Percentiles rank a stretch among this genome's conserved stretches.
Conservation (phyloP, 2,797 vertebrate genomes). For the Podarcis siculus region DNA sequence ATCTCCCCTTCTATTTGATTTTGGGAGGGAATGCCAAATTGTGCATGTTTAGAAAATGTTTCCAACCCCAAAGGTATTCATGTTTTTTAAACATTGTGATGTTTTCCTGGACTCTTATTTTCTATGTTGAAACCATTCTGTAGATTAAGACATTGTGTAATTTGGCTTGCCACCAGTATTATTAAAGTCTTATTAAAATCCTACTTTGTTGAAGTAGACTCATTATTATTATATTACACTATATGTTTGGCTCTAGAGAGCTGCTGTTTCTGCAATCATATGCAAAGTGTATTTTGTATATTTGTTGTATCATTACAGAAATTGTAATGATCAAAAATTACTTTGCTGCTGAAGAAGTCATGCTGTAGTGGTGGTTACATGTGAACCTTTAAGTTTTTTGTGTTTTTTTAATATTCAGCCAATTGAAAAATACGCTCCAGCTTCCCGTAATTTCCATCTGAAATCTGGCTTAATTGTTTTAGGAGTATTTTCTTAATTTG, state of each 20-base stretch:
- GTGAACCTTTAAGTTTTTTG: neutral
- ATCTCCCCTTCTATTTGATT: conserved; percentile 66
- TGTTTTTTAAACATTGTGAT: conserved; percentile 51
- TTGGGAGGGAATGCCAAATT: conserved; percentile 66
- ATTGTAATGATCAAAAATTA: conserved; percentile 39
- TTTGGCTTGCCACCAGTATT: conserved; percentile 73
- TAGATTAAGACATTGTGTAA: conserved; percentile 68
- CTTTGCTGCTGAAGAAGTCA: conserved; percentile 46
- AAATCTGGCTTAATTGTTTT: conserved; percentile 23
- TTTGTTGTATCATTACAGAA: conserved; percentile 52
- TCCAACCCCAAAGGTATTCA: conserved; percentile 45
- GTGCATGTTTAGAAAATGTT: conserved; percentile 61
- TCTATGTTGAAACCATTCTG: conserved; percentile 65
- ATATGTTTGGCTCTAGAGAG: conserved; percentile 52
- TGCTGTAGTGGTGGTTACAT: neutral
- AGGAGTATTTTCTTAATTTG: conserved; percentile 27
- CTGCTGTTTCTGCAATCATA: conserved; percentile 55
- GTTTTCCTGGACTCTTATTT: conserved; percentile 68
- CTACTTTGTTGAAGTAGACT: conserved; percentile 57
- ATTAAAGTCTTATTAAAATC: conserved; percentile 78
- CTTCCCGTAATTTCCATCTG: conserved; percentile 33
- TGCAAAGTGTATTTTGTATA: conserved; percentile 60
- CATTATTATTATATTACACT: conserved; percentile 67
- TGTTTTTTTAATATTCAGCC: conserved; percentile 47
- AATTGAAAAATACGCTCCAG: conserved; percentile 35